Percentiles rank a stretch among this genome's conserved stretches.
phyloP scores from a whole-genome alignment of 2,888 invertebrate genomes.

The Prosopocoilus inquinatus region DNA sequence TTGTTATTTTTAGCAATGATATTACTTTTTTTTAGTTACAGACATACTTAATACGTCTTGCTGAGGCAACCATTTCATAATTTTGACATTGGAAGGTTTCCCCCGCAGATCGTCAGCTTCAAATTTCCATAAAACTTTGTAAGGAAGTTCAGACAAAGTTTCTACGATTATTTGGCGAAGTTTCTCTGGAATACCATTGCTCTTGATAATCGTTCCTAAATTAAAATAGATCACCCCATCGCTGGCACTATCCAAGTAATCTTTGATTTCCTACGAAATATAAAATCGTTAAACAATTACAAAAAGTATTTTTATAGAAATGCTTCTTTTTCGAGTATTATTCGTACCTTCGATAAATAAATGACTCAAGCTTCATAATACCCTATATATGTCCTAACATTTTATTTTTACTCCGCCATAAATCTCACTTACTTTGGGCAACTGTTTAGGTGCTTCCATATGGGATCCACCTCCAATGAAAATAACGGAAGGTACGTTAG shows the following conservation, averaged over 20 bases:
- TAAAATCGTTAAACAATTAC: no score
- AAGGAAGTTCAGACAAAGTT: constrained; percentile 45
- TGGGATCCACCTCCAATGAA: constrained; percentile 35
- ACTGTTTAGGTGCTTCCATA: constrained; percentile 32
- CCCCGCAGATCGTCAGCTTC: constrained; percentile 40
- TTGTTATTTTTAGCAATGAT: no score
- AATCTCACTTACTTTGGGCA: constrained; percentile 38
- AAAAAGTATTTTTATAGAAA: no score
- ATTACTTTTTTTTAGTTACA: no score
- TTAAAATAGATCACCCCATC: constrained; percentile 49
- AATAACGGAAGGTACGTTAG: constrained; percentile 40
- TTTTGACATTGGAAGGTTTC: constrained; percentile 45
- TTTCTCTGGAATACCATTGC: constrained; percentile 37
- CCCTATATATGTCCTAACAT: no score
- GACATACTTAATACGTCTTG: constrained; percentile 44
- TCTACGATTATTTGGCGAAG: constrained; percentile 39
- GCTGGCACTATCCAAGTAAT: constrained; percentile 40
- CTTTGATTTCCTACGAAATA: constrained; percentile 45
- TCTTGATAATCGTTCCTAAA: constrained; percentile 49
- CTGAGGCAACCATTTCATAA: constrained; percentile 49
- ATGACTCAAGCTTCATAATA: no score
- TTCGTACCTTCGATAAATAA: no score
- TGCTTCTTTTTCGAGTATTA: no score
- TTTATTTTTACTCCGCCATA: no score
- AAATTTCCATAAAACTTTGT: constrained; percentile 52